Conservation (phyloP, 2,888 invertebrate species). For the Stenurella melanura region DNA sequence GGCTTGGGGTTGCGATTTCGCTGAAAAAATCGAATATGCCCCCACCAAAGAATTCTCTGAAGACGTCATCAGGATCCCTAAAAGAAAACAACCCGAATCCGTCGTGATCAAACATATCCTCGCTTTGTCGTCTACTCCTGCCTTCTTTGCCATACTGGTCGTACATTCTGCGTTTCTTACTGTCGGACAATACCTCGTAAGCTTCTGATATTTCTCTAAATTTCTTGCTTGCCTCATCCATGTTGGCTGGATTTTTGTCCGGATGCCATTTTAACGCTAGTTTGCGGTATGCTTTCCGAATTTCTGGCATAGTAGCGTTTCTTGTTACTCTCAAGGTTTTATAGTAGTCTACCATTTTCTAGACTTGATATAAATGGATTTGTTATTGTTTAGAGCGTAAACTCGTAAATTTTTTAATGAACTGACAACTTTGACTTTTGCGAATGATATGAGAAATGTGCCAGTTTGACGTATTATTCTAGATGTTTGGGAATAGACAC, state of each 20-base stretch:
- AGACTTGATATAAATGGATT: background rate
- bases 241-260: conserved; percentile 54
- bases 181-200: conserved; percentile 50
- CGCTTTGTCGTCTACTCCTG: background rate
- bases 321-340: conserved; percentile 49
- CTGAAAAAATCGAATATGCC: conserved; percentile 45
- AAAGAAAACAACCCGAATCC: conserved; percentile 34
- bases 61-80: conserved; percentile 52
- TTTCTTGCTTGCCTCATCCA: conserved; percentile 45
- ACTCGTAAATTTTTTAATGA: conserved; percentile 24
- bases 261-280: conserved; percentile 54
- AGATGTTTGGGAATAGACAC: too few relatives aligned
- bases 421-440: conserved; percentile 31
- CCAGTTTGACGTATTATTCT: too few relatives aligned
- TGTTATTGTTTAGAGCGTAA: background rate
- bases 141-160: conserved; percentile 45
- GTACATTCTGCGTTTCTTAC: conserved; percentile 46
- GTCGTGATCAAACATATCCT: conserved; percentile 41
- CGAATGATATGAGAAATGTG: background rate
- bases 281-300: conserved; percentile 53
- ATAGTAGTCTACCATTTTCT: conserved; percentile 50
- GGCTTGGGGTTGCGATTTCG: background rate
- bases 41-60: conserved; percentile 51
- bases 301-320: conserved; percentile 47
- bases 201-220: conserved; percentile 55